Evolutionary conservation across 2,113 vertebrate genomes (phyloP), one percentile per base, ranked within the genome.

Genomic region (Ictalurus furcatus): DNA sequence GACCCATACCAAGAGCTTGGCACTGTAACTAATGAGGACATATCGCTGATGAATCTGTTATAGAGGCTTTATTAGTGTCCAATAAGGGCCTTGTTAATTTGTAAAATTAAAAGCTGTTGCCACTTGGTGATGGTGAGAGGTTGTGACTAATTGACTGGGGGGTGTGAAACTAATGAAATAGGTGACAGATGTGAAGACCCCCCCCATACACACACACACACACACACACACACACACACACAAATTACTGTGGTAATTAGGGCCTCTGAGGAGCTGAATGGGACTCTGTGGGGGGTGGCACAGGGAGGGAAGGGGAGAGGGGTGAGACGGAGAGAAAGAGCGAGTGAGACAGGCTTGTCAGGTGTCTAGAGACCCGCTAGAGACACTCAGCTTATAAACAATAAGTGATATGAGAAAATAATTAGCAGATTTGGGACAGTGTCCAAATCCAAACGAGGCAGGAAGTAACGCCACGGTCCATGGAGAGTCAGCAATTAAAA

Each of bases 211-310:
- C n/a, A n/a, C 91, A 92, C 1, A 34, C 34, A 34, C 34, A 83
- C 67, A 58, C 85, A 83, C 54, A 84, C 58, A 84, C 79, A 90
- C 59, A 88, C 89, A 92, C 90, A 91, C 89, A 89, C 90, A 91
- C 67, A 86, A 93, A 96, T 96, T 96, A 96, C 94, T 95, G 93
- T 94, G 94, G 93, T 96, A 96, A 96, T 96, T 96, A 96, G 94
- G 94, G 93, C 94, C 95, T 96, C 95, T 93, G 91, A 93, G 95
- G 95, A 93, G 93, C 94, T 95, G 94, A 95, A 95, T 95, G 90
- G 92, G 91, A 91, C 94, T 6, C 94, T 92, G 93, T 81, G 89
- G 94, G 94, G 93, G 93, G 87, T 90, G 85, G 88, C 79, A 91
- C 92, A 73, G 90, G 94, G 94, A 93, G 91, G 85, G 89, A 86